These are phyloP conservation scores for Rhabdophis nuchalis DNA, from an alignment of 2,797 vertebrate genomes.

Conservation along the genomic window DNA sequence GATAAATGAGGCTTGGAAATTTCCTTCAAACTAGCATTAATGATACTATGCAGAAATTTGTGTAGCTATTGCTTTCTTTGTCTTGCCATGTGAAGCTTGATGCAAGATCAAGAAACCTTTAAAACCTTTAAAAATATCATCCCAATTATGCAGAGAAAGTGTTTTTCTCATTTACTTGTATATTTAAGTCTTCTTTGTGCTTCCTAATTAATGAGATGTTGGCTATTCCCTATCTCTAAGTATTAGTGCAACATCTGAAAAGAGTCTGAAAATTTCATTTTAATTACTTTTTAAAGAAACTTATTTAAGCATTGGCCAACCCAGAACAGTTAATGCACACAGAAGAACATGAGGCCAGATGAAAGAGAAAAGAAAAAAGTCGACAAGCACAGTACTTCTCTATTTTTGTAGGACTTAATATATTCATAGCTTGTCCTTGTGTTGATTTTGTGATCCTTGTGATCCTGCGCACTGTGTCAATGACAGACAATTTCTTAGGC, in stretches of 20 bases:
- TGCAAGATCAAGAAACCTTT: not conserved
- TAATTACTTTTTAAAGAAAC: not conserved
- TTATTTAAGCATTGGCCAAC: not conserved
- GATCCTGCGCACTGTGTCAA: not conserved
- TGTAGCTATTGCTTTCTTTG: not conserved
- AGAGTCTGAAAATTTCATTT: not conserved
- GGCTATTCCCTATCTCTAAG: not conserved
- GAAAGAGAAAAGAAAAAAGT: constrained; percentile 28
- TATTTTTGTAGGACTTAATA: constrained; percentile 34
- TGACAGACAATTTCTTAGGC: not conserved
- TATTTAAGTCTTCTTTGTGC: not conserved
- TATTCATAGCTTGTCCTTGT: constrained; percentile 35
- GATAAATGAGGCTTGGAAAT: not conserved
- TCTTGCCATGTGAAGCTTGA: not conserved
- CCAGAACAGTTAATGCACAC: not conserved
- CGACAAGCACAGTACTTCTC: constrained; percentile 27
- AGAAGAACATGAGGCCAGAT: not conserved
- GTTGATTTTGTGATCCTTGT: not conserved
- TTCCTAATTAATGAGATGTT: not conserved
- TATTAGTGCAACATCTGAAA: not conserved
- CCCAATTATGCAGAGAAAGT: not conserved
- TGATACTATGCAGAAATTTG: not conserved
- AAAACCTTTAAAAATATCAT: not conserved
- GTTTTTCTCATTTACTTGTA: not conserved
- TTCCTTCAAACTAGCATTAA: not conserved